Base-by-base conservation (phyloP, 2,113 vertebrate genomes). In the Sclerurus mexicanus region DNA sequence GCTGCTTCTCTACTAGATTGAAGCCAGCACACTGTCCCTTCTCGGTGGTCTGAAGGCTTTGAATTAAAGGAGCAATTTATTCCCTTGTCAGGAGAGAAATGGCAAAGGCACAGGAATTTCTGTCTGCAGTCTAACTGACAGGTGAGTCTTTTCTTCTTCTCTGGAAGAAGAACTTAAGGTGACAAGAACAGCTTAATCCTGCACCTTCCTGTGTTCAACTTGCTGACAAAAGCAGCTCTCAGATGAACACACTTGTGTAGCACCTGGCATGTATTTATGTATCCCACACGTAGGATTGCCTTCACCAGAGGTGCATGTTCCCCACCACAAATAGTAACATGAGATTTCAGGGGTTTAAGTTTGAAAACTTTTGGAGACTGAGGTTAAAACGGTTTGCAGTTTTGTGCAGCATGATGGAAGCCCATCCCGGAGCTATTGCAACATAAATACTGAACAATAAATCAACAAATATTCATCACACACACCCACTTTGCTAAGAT, bases 181-280 rank as follows among this genome's bases (percentile, higher is more conserved):
- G 87, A 87, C 93, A 93, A 96, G 85, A 76, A 87, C n/a, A 85
- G 69, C 74, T 94, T 85, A 94, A 93, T 83, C 82, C 40, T 71
- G 56, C 56, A 85, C 58, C 47, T 85, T 93, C 82, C 81, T 79
- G 14, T 60, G 66, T 74, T 89, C 47, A 63, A 35, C n/a, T 81
- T 78, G 20, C 55, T 71, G 56, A 87, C 60, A 72, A 91, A 40
- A 60, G 14, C 44, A 75, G n/a, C 64, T 83, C 56, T 78, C 56
- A 35, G 52, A 60, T 12, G 25, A 52, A 42, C 27, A 68, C 13
- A 5, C 27, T 75, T 35, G 8, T 28, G 47, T 63, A 87, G 69
- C 47, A 85, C 40, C 83, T 87, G 52, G 39, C 40, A 18, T 25
- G 7, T 56, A 72, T 93, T 91, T 83, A 23, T 39, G 7, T 24